Evolutionary conservation across 2,797 vertebrate species (phyloP), one percentile per base, ranked within the genome.

Genomic region (Mus minutoides): DNA sequence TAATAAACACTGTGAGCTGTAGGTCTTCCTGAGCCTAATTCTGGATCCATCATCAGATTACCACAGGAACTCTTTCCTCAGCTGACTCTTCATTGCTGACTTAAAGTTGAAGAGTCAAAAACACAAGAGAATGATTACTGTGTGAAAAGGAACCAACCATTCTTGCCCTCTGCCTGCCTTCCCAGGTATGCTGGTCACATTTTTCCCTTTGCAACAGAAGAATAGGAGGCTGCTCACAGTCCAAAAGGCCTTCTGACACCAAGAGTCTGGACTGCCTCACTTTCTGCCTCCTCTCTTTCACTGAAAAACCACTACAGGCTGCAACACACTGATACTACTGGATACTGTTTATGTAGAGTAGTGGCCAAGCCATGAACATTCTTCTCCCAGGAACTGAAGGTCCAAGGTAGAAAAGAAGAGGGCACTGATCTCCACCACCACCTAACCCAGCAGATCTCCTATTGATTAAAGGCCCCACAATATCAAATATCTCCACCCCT

Each of bases 91-190:
- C 89, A 76, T 26, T 71, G 46, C 46, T 91, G 54, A 73, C 43
- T 88, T 90, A 92, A 92, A 52, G 49, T 58, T 78, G 52, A 80
- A 58, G 77, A 87, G 6, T 94, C 85, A 95, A 64, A 67, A 79
- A 93, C 80, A 83, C 37, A 46, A 79, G 13, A 96, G 34, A 85
- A 88, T 71, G 80, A 91, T 1, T 40, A 76, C 8, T 60, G 7
- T 76, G 24, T 77, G 91, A 77, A 93, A 85, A 78, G 64, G 79
- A 96, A 92, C 89, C 34, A 6, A 88, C 49, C 64, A 24, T 6
- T 54, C 64, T 16, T 43, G 0, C 46, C 26, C 3, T 54, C 46
- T 19, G 22, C 80, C 52, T 54, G 62, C 14, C 71, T 78, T 60
- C 69, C 43, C 5, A 1, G 14, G 21, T 1, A 2, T 9, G 6